phyloP scores from a whole-genome alignment of 2,797 vertebrate genomes.

The Rhynchonycteris naso region DNA sequence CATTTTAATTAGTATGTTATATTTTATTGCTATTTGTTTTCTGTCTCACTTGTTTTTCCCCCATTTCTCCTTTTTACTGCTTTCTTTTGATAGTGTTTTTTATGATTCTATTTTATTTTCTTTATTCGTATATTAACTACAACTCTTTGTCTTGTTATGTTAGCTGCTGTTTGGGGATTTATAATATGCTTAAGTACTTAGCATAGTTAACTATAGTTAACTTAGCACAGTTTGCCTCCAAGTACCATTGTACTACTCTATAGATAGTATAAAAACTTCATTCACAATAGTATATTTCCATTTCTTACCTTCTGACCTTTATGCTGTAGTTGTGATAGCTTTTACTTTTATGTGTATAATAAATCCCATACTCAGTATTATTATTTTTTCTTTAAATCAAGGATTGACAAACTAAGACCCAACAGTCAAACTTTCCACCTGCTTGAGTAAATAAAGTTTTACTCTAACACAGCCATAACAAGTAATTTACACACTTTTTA shows the following conservation, averaged over 20 bases:
- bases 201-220: neutral
- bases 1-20: neutral
- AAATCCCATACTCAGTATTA: neutral
- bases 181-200: neutral
- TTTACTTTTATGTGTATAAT: neutral
- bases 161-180: neutral
- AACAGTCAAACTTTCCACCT: neutral
- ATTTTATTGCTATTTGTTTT: conserved; percentile 14
- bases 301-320: neutral
- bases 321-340: neutral
- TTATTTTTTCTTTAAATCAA: conserved; percentile 45
- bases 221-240: neutral
- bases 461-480: neutral
- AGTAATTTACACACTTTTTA: neutral
- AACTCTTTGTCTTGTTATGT: neutral
- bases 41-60: neutral
- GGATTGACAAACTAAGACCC: neutral
- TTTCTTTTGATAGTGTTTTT: conserved; percentile 1
- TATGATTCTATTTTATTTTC: neutral
- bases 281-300: neutral
- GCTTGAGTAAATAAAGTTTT: neutral
- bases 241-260: neutral
- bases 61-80: neutral
- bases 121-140: neutral
- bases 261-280: neutral